These are phyloP conservation scores for Podotricha telesiphe DNA, from an alignment of 2,888 invertebrate genomes.

Conservation along the genomic window DNA sequence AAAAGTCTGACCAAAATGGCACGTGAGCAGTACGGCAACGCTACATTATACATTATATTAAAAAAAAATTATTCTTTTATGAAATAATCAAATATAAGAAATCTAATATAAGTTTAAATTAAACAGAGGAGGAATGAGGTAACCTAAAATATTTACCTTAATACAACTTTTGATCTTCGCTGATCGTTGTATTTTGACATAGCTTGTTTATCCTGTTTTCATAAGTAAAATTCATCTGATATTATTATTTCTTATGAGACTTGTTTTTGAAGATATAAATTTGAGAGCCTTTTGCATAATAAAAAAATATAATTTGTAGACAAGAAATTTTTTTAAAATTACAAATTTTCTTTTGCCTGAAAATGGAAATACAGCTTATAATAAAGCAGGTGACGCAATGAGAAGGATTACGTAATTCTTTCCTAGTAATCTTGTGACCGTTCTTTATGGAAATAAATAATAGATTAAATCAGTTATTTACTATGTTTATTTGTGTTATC, in stretches of 20 bases:
- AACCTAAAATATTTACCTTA: constrained; percentile 2
- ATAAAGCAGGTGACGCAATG: too few relatives aligned
- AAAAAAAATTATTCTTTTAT: background rate
- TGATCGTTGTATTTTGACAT: constrained; percentile 15
- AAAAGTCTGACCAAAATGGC: too few relatives aligned
- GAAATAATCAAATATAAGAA: constrained; percentile 13
- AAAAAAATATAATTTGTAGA: background rate
- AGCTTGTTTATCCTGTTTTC: constrained; percentile 11
- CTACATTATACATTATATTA: background rate
- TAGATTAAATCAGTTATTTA: background rate
- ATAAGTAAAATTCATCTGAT: constrained; percentile 5
- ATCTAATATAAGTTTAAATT: constrained; percentile 18
- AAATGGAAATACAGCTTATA: too few relatives aligned
- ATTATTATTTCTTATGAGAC: constrained; percentile 14
- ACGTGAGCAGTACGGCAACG: background rate
- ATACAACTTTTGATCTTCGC: constrained; percentile 10
- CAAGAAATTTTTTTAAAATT: background rate
- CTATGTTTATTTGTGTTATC: background rate
- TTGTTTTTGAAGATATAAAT: background rate
- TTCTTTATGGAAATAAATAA: background rate
- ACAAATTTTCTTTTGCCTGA: background rate
- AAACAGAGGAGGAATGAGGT: constrained; percentile 15
- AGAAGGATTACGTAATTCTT: background rate
- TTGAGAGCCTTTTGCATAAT: background rate
- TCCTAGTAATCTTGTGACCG: background rate